Conservation (phyloP, 1,140 invertebrate species). For the Gyrodactylus salaris region DNA sequence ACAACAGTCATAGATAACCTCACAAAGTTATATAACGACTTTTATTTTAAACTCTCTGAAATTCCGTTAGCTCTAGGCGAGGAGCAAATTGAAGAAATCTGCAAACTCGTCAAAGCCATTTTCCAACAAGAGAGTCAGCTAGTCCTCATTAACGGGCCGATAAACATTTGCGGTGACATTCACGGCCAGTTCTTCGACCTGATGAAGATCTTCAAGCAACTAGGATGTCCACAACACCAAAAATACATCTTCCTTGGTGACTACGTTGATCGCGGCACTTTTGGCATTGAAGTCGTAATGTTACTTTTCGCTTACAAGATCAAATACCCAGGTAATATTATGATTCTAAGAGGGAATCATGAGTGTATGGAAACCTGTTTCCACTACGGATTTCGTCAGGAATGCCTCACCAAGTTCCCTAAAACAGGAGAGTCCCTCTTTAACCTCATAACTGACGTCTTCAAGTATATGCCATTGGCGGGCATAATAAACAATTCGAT, state of each 20-base stretch:
- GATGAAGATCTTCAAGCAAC: conserved; percentile 96
- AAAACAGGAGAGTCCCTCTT: conserved; percentile 82
- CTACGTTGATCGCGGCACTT: conserved; percentile 96
- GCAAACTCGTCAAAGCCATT: background rate
- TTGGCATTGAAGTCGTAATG: conserved; percentile 94
- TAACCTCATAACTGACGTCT: conserved; percentile 64
- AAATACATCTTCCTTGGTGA: conserved; percentile 99
- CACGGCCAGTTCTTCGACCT: conserved; percentile 98
- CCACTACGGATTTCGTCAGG: conserved; percentile 90
- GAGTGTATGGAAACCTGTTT: conserved; percentile 97
- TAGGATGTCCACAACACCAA: conserved; percentile 85
- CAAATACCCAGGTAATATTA: conserved; percentile 87
- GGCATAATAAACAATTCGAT: conserved; percentile 59
- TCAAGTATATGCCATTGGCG: conserved; percentile 88
- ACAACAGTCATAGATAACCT: no score
- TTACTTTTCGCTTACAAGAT: conserved; percentile 88
- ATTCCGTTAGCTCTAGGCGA: no score
- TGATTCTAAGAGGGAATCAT: conserved; percentile 87
- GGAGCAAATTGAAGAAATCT: no score
- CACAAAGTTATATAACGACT: no score
- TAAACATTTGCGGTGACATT: conserved; percentile 94
- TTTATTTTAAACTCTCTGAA: no score
- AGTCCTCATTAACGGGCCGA: conserved; percentile 73
- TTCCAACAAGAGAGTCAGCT: background rate
- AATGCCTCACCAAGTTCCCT: conserved; percentile 75